Conservation (phyloP, 1,140 invertebrate species). For the Yoshiicerus persimilis region DNA sequence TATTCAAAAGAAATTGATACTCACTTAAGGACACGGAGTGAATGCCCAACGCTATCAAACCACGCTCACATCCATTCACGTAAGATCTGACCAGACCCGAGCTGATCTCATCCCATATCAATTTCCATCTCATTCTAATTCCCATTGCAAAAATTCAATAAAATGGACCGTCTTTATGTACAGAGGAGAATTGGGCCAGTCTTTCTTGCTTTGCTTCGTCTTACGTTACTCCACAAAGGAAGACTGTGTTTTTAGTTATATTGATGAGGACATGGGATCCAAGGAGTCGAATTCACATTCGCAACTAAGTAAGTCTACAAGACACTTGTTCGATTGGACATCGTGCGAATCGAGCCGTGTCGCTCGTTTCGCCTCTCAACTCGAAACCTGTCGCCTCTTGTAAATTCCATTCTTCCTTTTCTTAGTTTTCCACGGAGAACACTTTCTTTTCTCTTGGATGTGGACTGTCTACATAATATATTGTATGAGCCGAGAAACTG, state of each 20-base stretch:
- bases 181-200: neutral
- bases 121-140: constrained; percentile 12
- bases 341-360: constrained; percentile 6
- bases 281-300: neutral
- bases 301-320: neutral
- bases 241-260: neutral
- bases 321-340: constrained; percentile 7
- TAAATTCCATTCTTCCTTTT: neutral
- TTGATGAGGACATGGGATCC: neutral
- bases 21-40: neutral
- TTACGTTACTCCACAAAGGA: too few relatives aligned
- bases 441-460: neutral
- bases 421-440: neutral
- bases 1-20: neutral
- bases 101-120: neutral
- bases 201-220: neutral
- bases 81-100: neutral
- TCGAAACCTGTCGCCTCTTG: constrained; percentile 5
- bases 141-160: neutral
- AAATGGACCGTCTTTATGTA: neutral
- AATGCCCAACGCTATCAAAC: neutral
- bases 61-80: too few relatives aligned
- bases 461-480: neutral
- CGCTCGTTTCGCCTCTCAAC: constrained; percentile 5
- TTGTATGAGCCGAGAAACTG: neutral